phyloP scores from a whole-genome alignment of 2,113 vertebrate genomes.

The Anser cygnoides region DNA sequence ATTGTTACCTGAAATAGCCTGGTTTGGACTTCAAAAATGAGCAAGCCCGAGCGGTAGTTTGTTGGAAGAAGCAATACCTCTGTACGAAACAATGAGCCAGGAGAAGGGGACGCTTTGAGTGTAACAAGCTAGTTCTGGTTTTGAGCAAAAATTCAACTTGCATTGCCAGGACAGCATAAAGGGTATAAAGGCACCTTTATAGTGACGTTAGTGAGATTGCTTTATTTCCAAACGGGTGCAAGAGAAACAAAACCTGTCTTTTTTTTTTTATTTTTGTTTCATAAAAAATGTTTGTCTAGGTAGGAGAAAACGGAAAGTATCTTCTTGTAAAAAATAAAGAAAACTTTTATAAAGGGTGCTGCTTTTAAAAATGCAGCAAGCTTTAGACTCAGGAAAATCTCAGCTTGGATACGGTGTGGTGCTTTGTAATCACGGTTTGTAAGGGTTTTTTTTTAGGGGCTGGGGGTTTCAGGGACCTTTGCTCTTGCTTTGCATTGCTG shows the following conservation, averaged over 20 bases:
- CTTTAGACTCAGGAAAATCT: constrained; percentile 39
- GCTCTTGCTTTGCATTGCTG: constrained; percentile 9
- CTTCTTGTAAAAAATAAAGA: not conserved
- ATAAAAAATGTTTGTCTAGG: not conserved
- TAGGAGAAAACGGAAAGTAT: not conserved
- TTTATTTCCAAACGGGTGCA: not conserved
- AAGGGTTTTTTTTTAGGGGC: not conserved
- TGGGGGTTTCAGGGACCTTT: not conserved
- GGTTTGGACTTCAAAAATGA: not conserved
- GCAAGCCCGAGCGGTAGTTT: not conserved
- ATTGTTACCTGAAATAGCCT: not conserved
- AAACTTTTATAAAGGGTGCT: not conserved
- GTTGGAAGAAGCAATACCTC: not conserved
- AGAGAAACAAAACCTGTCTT: not conserved
- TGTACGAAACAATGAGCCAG: not conserved
- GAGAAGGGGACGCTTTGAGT: not conserved
- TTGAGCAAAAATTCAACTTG: not conserved
- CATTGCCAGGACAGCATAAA: not conserved
- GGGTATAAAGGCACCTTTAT: not conserved
- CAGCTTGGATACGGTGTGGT: not conserved
- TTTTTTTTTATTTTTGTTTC: not conserved
- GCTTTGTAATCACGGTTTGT: not conserved
- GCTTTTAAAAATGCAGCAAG: constrained; percentile 3
- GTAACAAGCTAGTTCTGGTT: not conserved
- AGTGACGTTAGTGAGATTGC: not conserved